Evolutionary conservation across 2,113 vertebrate genomes (phyloP), one percentile per base, ranked within the genome.

Genomic region (Corythaixoides concolor): DNA sequence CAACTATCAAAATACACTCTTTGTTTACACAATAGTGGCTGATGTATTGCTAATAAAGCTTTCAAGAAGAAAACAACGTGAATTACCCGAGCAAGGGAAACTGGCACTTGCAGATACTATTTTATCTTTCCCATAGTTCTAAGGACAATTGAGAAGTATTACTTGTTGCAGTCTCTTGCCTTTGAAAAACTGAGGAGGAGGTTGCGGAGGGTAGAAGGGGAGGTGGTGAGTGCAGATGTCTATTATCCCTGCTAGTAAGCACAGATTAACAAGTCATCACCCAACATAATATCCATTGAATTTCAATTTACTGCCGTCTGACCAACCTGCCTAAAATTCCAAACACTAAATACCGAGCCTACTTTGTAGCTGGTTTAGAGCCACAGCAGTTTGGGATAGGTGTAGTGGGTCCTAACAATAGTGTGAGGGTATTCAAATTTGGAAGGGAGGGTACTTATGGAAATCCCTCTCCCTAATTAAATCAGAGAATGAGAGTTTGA

Each of bases 381-480:
- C 50, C 76, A 59, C 78, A 84, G 62, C 74, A 75, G 12, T 55
- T 47, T 64, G 68, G 43, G 80, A 70, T 2, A 88, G 85, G 95
- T 94, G 88, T 85, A 64, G 55, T 35, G 32, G 39, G 79, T 63
- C 33, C 1, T 28, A 94, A 97, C 77, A 97, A 91, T 19, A 95
- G 94, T 24, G 47, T 9, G 2, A 35, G 49, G 60, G 45, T 79
- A 97, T 97, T 96, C 85, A 97, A 67, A 95, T 94, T 60, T 83
- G 87, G 94, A 96, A 92, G 95, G 92, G 95, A 96, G 63, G 78
- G 74, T 89, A 82, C 95, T 89, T 97, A 93, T 74, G 94, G 94
- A 97, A 98, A 98, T 96, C 93, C 81, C 85, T 91, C 74, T 87
- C 90, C 92, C 95, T 98, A 99, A 99, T 98, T 98, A 98, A 99